Evolutionary conservation across 2,797 vertebrate genomes (phyloP).

Genomic region (Gymnopithys bicolor): DNA sequence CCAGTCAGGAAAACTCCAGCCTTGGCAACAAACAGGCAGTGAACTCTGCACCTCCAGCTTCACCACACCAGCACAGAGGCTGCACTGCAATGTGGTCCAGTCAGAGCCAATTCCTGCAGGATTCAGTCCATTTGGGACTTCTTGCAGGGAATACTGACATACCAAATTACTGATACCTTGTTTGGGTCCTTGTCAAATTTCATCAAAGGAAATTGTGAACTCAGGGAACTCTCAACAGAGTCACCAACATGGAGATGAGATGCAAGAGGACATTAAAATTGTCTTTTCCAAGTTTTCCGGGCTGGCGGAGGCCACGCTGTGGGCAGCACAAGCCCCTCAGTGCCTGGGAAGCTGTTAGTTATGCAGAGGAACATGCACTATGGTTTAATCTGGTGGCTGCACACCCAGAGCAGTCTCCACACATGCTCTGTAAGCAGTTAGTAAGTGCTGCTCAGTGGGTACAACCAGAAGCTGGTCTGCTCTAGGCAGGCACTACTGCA

Average conservation of each 20-base stretch:
- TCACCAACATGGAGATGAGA: fast-evolving
- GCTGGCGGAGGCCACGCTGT: not conserved
- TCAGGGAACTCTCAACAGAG: not conserved
- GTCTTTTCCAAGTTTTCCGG: not conserved
- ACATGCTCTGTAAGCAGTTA: conserved; percentile 42
- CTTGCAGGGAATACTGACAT: not conserved
- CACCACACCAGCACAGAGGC: fast-evolving
- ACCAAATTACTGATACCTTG: not conserved
- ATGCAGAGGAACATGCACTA: conserved; percentile 34
- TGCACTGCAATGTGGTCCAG: fast-evolving
- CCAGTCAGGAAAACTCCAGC: conserved; percentile 38
- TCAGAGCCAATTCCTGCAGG: not conserved
- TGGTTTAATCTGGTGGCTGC: not conserved
- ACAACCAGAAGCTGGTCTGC: conserved; percentile 5
- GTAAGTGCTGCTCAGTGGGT: not conserved
- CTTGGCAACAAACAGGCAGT: not conserved
- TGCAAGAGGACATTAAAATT: not conserved
- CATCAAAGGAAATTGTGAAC: not conserved
- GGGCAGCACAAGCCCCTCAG: not conserved
- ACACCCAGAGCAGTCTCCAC: not conserved
- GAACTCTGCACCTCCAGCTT: not conserved
- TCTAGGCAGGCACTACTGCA: not conserved
- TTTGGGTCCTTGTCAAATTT: not conserved
- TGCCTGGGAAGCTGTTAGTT: conserved; percentile 23
- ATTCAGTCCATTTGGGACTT: not conserved